A percentile compares a stretch with the other conserved stretches of the same genome.
Evolutionary conservation across 2,797 vertebrate species (phyloP).

Genomic region (Labroides dimidiatus): DNA sequence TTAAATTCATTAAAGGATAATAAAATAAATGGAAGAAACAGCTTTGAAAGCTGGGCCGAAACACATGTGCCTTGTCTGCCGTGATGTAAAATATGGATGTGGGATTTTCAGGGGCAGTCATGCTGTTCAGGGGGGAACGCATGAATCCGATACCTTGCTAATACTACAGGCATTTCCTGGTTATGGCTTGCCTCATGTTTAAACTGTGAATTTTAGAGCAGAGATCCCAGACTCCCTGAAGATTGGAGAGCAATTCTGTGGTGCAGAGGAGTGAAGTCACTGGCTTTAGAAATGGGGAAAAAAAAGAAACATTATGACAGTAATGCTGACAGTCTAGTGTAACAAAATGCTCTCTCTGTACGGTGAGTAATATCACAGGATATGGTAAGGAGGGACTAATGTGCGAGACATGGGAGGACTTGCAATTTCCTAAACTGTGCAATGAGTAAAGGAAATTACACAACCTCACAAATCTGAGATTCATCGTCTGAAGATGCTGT

Average conservation of each 20-base stretch:
- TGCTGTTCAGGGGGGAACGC: slow-evolving; percentile 70
- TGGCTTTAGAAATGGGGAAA: slow-evolving; percentile 58
- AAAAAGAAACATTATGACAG: slow-evolving; percentile 64
- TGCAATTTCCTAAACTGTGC: slow-evolving; percentile 71
- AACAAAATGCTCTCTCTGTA: slow-evolving; percentile 67
- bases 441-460: slow-evolving; percentile 74
- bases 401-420: slow-evolving; percentile 55
- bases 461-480: slow-evolving; percentile 61
- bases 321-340: slow-evolving; percentile 62
- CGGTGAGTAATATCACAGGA: slow-evolving; percentile 60
- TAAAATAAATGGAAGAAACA: slow-evolving; percentile 97
- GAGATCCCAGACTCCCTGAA: slow-evolving; percentile 74
- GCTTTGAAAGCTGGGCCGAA: slow-evolving; percentile 95
- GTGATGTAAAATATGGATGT: slow-evolving; percentile 93
- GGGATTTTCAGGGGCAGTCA: slow-evolving; percentile 87
- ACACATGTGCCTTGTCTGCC: slow-evolving; percentile 94
- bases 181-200: slow-evolving; percentile 76
- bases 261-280: slow-evolving; percentile 70
- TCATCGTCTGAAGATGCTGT: slow-evolving; percentile 55
- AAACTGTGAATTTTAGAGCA: slow-evolving; percentile 77
- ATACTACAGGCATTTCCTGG: slow-evolving; percentile 86
- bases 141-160: slow-evolving; percentile 87
- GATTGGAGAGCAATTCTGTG: slow-evolving; percentile 70
- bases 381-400: slow-evolving; percentile 60
- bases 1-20: slow-evolving; percentile 99